Evolutionary conservation across 2,113 vertebrate genomes (phyloP).

Genomic region (Cnemophilus loriae): DNA sequence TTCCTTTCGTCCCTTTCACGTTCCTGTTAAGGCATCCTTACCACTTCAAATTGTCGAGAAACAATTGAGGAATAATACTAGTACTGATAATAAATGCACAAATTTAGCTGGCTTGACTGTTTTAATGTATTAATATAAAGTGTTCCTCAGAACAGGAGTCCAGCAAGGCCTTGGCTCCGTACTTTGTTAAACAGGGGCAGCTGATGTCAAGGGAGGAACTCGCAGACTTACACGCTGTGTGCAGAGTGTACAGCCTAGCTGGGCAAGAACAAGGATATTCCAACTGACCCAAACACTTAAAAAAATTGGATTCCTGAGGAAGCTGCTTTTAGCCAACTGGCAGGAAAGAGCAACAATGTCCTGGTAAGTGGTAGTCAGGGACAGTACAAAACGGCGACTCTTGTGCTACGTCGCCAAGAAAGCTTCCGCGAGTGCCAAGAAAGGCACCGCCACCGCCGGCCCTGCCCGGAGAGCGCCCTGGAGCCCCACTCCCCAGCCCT

Average conservation of each 20-base stretch:
- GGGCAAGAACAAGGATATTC: background rate
- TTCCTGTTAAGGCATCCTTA: background rate
- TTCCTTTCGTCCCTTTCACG: background rate
- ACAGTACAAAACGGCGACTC: background rate
- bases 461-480: background rate
- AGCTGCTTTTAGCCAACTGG: background rate
- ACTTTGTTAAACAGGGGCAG: background rate
- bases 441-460: background rate
- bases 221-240: fast-evolving
- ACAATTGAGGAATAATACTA: background rate
- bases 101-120: background rate
- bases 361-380: background rate
- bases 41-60: fast-evolving
- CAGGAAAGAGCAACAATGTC: background rate
- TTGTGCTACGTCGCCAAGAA: background rate
- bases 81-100: background rate
- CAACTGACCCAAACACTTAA: background rate
- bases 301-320: background rate
- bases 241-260: background rate
- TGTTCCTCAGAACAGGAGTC: background rate
- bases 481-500: background rate
- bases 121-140: background rate
- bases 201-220: background rate
- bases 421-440: background rate
- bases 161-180: background rate